A percentile compares a stretch with the other conserved stretches of the same genome.
These are phyloP conservation scores for Cyaniris semiargus DNA, from an alignment of 2,888 invertebrate species.

Conservation along the genomic window DNA sequence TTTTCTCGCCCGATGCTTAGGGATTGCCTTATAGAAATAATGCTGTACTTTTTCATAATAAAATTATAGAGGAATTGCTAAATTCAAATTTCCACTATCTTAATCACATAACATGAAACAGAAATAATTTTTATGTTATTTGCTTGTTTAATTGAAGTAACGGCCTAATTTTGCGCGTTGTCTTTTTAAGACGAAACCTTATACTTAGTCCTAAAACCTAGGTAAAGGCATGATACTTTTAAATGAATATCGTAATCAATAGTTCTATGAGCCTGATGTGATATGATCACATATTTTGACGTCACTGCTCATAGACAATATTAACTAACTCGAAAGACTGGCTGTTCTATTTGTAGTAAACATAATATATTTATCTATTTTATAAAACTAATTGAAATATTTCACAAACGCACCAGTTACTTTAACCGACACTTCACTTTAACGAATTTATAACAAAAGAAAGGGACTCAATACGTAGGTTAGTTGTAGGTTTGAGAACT, in stretches of 20 bases:
- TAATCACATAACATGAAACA: not conserved
- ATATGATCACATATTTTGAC: not conserved
- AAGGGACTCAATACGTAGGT: slow-evolving; percentile 32
- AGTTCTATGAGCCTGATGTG: not conserved
- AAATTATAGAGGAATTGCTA: not conserved
- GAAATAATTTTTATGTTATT: not conserved
- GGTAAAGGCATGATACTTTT: not conserved
- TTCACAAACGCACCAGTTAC: slow-evolving; percentile 19
- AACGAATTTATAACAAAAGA: slow-evolving; percentile 31
- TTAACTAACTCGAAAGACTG: not conserved
- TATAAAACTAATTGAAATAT: not conserved
- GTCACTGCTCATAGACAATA: not conserved
- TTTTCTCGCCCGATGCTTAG: not conserved
- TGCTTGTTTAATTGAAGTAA: not conserved
- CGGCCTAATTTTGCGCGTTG: not conserved
- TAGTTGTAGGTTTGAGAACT: slow-evolving; percentile 48
- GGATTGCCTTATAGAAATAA: not conserved
- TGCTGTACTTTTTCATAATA: not conserved
- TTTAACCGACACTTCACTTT: slow-evolving; percentile 16
- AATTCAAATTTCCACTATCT: not conserved
- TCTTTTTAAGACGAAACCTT: not conserved
- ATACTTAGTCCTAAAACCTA: not conserved
- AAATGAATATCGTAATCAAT: not conserved
- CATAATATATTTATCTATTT: not conserved
- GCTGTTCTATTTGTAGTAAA: not conserved